Base-by-base conservation (phyloP, 1,140 invertebrate species). In the Contarinia nasturtii region DNA sequence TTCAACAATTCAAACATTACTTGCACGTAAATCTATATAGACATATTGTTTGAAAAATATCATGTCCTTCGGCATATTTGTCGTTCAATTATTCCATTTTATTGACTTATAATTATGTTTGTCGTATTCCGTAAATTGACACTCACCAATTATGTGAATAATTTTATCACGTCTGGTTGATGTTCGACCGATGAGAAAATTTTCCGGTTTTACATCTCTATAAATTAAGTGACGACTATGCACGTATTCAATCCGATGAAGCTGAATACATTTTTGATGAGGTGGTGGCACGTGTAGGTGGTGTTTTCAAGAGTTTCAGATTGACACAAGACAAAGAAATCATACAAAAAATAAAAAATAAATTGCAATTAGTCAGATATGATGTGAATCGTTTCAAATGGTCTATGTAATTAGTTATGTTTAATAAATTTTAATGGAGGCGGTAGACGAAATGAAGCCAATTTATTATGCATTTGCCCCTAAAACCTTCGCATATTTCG, bases 171-270 rank as follows among this genome's bases (percentile, higher is more conserved):
- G 84, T 75, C 93, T 94, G 66, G 86, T 94, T 63, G 89, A 90
- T 71, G 81, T 87, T 71, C 94, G 82, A 66, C 95, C 96, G 71
- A 98, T 96, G 63, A 98, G 81, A 76, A 99, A 99, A 74, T 99
- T 99, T 74, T 99, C 95, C 56, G 95, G 95, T 69, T 98, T 99
- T 43, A 98, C 90, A 74, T 99, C 95, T 61, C 95, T 80, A 72
- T 98, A 98, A 70, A 99, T 98, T 65, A 99, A 77, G 76, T 97
- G 92, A 67, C 95, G 87, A 64, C 86, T 88, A 75, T 99, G 96
- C 63, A 99, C 94, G 76, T 94, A 98, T 74, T 99, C 94, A 80
- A 98, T 97, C 73, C 94, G 84, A 74, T 89, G 82, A 66, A 92
- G 74, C 86, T 90, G 71, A 53, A 73, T 71, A 43, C 11, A 21